Evolutionary conservation across 2,888 invertebrate genomes (phyloP).

Genomic region (Cartodere bifasciata): DNA sequence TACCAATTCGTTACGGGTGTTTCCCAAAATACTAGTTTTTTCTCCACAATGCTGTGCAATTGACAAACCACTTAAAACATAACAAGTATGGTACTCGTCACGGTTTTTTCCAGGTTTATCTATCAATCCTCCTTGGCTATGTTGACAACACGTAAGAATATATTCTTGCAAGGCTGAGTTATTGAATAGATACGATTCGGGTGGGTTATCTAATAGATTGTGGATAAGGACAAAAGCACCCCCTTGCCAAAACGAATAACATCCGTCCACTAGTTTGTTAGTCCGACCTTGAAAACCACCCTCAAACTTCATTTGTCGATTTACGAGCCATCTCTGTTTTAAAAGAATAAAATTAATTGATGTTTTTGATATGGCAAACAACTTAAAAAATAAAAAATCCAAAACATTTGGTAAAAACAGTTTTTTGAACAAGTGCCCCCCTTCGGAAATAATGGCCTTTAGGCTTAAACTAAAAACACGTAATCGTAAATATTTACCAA

Average conservation of each 20-base stretch:
- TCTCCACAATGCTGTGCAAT: slow-evolving; percentile 65
- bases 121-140: slow-evolving; percentile 72
- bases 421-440: too few relatives aligned
- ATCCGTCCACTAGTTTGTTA: slow-evolving; percentile 96
- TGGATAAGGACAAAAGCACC: slow-evolving; percentile 82
- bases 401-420: too few relatives aligned
- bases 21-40: slow-evolving; percentile 48
- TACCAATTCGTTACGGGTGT: slow-evolving; percentile 55
- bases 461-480: too few relatives aligned
- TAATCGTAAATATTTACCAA: too few relatives aligned
- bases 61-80: slow-evolving; percentile 86
- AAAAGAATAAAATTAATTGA: too few relatives aligned
- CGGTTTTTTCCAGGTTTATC: slow-evolving; percentile 90
- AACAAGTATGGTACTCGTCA: slow-evolving; percentile 97
- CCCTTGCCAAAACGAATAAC: slow-evolving; percentile 99
- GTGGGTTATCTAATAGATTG: slow-evolving; percentile 41
- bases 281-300: slow-evolving; percentile 97
- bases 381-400: too few relatives aligned
- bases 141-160: slow-evolving; percentile 85
- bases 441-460: too few relatives aligned
- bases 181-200: slow-evolving; percentile 62
- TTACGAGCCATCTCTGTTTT: slow-evolving; percentile 79
- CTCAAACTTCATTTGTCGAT: slow-evolving; percentile 85
- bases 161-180: slow-evolving; percentile 89
- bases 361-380: too few relatives aligned